Conservation (phyloP, 2,113 vertebrate species). For the Dissostichus mawsoni region DNA sequence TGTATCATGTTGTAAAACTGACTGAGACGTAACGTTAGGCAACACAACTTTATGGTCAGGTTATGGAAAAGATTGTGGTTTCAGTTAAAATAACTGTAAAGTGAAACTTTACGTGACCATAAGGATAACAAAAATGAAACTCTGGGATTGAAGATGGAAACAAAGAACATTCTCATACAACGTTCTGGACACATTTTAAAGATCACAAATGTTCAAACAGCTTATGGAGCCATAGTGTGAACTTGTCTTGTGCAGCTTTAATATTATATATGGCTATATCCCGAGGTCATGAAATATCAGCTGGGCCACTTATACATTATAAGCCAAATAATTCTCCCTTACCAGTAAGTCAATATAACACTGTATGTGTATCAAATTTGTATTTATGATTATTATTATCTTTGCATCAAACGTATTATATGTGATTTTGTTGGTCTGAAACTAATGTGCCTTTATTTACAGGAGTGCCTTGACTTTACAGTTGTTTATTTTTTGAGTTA, state of each 20-base stretch:
- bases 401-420: neutral
- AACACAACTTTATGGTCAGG: no score
- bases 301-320: constrained; percentile 14
- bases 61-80: no score
- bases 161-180: neutral
- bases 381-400: constrained; percentile 27
- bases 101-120: no score
- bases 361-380: constrained; percentile 3
- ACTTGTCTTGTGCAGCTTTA: constrained; percentile 21
- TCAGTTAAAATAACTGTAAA: no score
- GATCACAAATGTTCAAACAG: neutral
- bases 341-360: neutral
- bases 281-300: neutral
- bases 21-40: no score
- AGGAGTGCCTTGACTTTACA: constrained; percentile 14
- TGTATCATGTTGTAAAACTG: no score
- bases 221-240: neutral
- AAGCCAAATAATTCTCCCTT: constrained; percentile 6
- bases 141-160: no score
- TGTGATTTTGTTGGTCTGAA: constrained; percentile 18
- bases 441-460: constrained; percentile 34
- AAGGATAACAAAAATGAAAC: no score
- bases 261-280: neutral
- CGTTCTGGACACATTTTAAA: neutral
- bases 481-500: constrained; percentile 31